A percentile compares a stretch with the other conserved stretches of the same genome.
These are phyloP conservation scores for Pyrrhosoma nymphula DNA, from an alignment of 2,888 invertebrate genomes.

Conservation along the genomic window DNA sequence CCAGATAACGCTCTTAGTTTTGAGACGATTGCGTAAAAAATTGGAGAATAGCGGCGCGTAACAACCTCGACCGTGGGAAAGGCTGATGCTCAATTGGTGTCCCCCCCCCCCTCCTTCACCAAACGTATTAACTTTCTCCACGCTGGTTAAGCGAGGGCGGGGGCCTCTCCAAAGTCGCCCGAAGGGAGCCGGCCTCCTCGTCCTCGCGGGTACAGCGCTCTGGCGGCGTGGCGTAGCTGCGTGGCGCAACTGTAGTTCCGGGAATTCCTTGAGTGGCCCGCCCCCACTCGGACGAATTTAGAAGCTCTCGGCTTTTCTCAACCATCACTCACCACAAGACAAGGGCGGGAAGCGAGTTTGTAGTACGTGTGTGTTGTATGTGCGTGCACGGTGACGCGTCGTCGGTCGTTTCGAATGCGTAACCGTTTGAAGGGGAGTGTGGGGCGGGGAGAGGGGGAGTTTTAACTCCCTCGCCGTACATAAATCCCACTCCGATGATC, in stretches of 20 bases:
- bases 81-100: too few species aligned
- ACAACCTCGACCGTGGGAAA: too few species aligned
- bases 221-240: background rate
- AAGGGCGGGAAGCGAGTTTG: background rate
- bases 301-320: background rate
- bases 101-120: too few species aligned
- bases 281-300: slow-evolving; percentile 20
- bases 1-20: too few species aligned
- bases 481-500: background rate
- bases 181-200: too few species aligned
- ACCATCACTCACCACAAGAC: background rate
- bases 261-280: slow-evolving; percentile 32
- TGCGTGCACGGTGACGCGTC: too few species aligned
- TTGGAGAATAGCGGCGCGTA: too few species aligned
- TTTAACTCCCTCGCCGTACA: background rate
- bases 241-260: background rate
- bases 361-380: background rate
- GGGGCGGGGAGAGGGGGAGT: background rate
- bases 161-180: too few species aligned
- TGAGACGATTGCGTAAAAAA: too few species aligned
- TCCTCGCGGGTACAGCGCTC: too few species aligned
- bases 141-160: too few species aligned
- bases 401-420: background rate
- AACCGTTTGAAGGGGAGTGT: background rate
- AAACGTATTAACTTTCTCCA: too few species aligned